phyloP scores from a whole-genome alignment of 2,797 vertebrate genomes.

The Hoplostethus mediterraneus region DNA sequence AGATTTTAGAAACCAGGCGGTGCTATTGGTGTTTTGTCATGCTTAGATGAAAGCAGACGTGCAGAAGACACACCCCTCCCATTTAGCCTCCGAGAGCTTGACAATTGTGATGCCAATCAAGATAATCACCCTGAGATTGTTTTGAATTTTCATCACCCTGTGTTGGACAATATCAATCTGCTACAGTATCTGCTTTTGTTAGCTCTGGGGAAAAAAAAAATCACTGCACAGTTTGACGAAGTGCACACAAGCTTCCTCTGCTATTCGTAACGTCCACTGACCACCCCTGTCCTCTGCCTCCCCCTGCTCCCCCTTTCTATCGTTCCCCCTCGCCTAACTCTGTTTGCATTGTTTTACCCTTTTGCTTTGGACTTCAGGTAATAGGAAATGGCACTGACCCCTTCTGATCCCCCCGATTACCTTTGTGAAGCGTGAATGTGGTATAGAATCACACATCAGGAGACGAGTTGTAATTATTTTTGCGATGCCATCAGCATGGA shows the following conservation, averaged over 20 bases:
- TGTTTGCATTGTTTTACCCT: slow-evolving; percentile 84
- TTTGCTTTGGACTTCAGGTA: slow-evolving; percentile 90
- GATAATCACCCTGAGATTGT: slow-evolving; percentile 90
- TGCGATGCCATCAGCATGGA: slow-evolving; percentile 95
- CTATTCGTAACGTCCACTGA: slow-evolving; percentile 82
- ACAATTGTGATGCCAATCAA: slow-evolving; percentile 91
- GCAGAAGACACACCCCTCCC: slow-evolving; percentile 84
- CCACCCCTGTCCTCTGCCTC: slow-evolving; percentile 65
- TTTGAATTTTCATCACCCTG: slow-evolving; percentile 87
- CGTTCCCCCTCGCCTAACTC: slow-evolving; percentile 58
- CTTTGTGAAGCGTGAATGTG: slow-evolving; percentile 95
- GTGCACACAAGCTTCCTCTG: slow-evolving; percentile 85
- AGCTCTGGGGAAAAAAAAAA: slow-evolving; percentile 74
- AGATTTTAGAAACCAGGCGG: slow-evolving; percentile 34
- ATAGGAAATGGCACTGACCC: slow-evolving; percentile 96
- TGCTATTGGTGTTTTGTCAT: slow-evolving; percentile 30
- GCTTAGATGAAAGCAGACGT: slow-evolving; percentile 86
- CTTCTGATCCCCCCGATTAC: slow-evolving; percentile 94
- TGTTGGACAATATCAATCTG: slow-evolving; percentile 94
- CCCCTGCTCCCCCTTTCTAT: slow-evolving; percentile 53
- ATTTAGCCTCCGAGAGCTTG: slow-evolving; percentile 89
- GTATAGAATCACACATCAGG: slow-evolving; percentile 96
- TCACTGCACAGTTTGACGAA: slow-evolving; percentile 89
- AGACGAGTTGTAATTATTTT: slow-evolving; percentile 96
- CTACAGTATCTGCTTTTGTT: slow-evolving; percentile 78